These are phyloP conservation scores for Iselma pallidipennis DNA, from an alignment of 2,888 invertebrate species.

Conservation along the genomic window DNA sequence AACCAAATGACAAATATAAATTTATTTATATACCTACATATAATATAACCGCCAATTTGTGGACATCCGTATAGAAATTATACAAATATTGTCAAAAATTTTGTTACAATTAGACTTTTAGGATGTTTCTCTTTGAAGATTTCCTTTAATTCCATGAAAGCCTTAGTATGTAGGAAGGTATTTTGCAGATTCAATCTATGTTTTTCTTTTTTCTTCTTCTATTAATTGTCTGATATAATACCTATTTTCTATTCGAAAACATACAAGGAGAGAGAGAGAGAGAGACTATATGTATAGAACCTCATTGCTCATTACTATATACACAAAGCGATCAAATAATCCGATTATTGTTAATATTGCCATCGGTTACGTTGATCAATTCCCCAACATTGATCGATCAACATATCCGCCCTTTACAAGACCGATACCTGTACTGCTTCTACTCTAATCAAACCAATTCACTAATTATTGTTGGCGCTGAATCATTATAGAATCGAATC, in stretches of 20 bases:
- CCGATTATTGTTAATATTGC: background rate
- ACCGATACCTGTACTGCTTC: background rate
- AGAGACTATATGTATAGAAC: background rate
- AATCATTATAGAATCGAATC: background rate
- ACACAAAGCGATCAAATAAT: background rate
- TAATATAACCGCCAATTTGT: background rate
- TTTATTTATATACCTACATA: no score
- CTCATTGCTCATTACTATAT: background rate
- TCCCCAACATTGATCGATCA: background rate
- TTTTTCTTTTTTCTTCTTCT: no score
- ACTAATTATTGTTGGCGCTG: background rate
- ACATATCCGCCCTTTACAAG: background rate
- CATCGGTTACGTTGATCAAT: background rate
- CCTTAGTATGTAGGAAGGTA: no score
- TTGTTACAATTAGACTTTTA: no score
- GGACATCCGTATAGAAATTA: background rate
- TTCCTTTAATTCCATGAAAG: no score
- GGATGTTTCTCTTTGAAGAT: no score
- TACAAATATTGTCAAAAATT: no score
- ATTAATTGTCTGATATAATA: no score
- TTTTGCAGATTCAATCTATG: no score
- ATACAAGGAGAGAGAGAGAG: no score
- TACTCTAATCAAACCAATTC: background rate
- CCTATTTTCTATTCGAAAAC: no score
- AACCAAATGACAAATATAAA: no score